phyloP scores from a whole-genome alignment of 2,888 invertebrate species.

The Campaea margaritaria region DNA sequence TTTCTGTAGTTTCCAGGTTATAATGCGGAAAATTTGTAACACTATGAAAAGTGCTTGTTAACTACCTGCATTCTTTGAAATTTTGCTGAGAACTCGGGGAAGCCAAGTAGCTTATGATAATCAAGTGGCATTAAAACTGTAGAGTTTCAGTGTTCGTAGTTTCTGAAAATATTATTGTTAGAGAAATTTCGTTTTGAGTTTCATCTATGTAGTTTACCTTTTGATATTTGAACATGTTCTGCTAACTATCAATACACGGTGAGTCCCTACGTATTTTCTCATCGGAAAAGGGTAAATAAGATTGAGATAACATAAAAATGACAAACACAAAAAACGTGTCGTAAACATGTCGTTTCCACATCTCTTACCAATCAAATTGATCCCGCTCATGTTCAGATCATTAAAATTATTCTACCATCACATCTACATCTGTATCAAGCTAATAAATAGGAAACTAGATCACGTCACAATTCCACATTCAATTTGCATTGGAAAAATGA shows the following conservation, averaged over 20 bases:
- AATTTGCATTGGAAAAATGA: conserved; percentile 55
- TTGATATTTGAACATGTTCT: too few relatives aligned
- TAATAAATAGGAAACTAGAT: conserved; percentile 15
- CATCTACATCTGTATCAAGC: conserved; percentile 8
- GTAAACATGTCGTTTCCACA: too few relatives aligned
- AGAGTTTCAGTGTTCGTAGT: background rate
- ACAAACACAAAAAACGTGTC: too few relatives aligned
- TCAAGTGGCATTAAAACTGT: conserved; percentile 39
- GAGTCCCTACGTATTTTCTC: too few relatives aligned
- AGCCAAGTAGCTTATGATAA: conserved; percentile 33
- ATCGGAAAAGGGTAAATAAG: too few relatives aligned
- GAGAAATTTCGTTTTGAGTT: too few relatives aligned
- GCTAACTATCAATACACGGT: too few relatives aligned
- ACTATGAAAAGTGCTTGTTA: conserved; percentile 46
- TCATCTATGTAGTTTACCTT: too few relatives aligned
- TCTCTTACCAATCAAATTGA: too few relatives aligned
- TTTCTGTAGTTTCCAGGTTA: conserved; percentile 39
- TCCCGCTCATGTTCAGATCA: background rate
- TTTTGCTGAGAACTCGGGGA: conserved; percentile 32
- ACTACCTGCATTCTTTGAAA: conserved; percentile 49
- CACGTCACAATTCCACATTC: conserved; percentile 39
- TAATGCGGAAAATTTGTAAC: conserved; percentile 48
- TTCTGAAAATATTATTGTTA: too few relatives aligned
- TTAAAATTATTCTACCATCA: background rate
- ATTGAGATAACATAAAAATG: too few relatives aligned